Evolutionary conservation across 1,140 invertebrate genomes (phyloP).

Genomic region (Drosophila chauvacae): DNA sequence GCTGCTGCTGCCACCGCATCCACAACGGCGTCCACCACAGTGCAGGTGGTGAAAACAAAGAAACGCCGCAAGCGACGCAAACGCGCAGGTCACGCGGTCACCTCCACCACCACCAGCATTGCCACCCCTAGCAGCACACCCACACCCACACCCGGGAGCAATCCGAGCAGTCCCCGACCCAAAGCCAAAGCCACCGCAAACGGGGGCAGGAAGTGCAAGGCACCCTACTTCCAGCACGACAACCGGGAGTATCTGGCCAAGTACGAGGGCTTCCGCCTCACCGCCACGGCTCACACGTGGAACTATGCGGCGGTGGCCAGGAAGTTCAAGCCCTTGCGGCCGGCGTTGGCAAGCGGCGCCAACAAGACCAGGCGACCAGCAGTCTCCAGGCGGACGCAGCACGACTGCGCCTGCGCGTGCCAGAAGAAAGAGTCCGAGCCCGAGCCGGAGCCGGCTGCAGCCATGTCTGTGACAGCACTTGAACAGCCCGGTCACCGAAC

Average conservation of each 20-base stretch:
- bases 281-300: conserved; percentile 56
- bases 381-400: conserved; percentile 28
- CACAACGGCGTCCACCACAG: conserved; percentile 27
- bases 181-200: neutral
- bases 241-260: conserved; percentile 74
- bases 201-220: conserved; percentile 61
- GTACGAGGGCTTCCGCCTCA: conserved; percentile 70
- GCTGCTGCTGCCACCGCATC: conserved; percentile 17
- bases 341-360: conserved; percentile 75
- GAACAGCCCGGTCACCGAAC: conserved; percentile 31
- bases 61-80: conserved; percentile 78
- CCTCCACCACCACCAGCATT: conserved; percentile 8
- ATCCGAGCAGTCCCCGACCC: conserved; percentile 11
- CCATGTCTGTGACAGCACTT: conserved; percentile 6
- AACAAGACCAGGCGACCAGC: conserved; percentile 75
- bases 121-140: conserved; percentile 27
- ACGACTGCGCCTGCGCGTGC: conserved; percentile 71
- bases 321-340: conserved; percentile 77
- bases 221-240: conserved; percentile 80
- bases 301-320: conserved; percentile 80
- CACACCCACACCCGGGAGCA: conserved; percentile 6
- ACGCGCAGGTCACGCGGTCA: conserved; percentile 62
- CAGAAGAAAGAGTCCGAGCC: conserved; percentile 34
- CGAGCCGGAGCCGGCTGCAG: conserved; percentile 44
- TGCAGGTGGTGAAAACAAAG: conserved; percentile 64